Evolutionary conservation across 2,797 vertebrate species (phyloP).

Genomic region (Sebastes nivosus): DNA sequence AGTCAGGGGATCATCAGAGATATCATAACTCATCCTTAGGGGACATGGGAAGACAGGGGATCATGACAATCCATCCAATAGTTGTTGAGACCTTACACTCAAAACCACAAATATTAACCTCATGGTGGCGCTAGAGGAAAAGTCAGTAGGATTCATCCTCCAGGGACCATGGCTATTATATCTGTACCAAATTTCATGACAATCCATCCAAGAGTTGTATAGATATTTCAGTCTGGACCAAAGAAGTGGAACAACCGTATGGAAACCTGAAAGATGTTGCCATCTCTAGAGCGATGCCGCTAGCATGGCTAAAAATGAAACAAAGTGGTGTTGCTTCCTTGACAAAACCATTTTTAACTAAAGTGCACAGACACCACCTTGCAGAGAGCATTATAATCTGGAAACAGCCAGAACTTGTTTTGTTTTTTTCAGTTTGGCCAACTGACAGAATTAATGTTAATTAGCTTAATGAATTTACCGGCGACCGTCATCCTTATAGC

Average conservation of each 20-base stretch:
- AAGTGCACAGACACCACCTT: neutral
- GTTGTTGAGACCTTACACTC: neutral
- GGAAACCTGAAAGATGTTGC: too few species aligned
- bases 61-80: neutral
- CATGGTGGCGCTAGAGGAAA: neutral
- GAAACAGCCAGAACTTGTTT: too few species aligned
- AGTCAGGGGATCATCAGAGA: neutral
- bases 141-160: neutral
- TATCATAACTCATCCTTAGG: neutral
- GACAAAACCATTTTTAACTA: neutral
- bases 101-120: neutral
- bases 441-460: too few species aligned
- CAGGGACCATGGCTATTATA: neutral
- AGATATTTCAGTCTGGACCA: neutral
- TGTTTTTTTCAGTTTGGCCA: too few species aligned
- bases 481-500: too few species aligned
- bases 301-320: neutral
- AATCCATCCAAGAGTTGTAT: neutral
- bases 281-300: neutral
- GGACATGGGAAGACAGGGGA: neutral
- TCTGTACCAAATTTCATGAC: neutral
- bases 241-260: neutral
- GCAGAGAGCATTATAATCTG: neutral
- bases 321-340: neutral
- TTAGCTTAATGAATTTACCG: too few species aligned